Conservation (phyloP, 2,888 invertebrate species). For the Phengaris alcon region DNA sequence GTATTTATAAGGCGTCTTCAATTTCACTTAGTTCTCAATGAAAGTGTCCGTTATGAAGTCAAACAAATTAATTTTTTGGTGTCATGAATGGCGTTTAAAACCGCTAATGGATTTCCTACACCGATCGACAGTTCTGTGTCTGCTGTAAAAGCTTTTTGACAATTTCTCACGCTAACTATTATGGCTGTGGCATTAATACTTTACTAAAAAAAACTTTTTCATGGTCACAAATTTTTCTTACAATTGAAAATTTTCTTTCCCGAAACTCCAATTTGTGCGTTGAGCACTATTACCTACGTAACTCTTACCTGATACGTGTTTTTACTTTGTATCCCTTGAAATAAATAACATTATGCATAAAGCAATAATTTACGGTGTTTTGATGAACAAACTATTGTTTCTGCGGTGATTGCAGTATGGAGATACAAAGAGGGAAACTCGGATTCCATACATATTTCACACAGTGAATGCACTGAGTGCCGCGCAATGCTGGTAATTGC, state of each 20-base stretch:
- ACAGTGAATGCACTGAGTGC: slow-evolving; percentile 75
- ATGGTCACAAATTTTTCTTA: too few relatives aligned
- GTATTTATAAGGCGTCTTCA: background rate
- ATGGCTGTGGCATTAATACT: slow-evolving; percentile 39
- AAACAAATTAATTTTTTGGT: slow-evolving; percentile 19
- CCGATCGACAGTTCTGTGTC: slow-evolving; percentile 58
- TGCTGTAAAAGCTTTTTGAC: slow-evolving; percentile 75
- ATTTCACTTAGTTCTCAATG: background rate
- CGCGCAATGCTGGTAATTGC: slow-evolving; percentile 79
- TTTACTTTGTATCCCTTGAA: background rate
- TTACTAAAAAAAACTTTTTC: slow-evolving; percentile 13
- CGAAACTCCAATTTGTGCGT: too few relatives aligned
- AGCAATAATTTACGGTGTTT: slow-evolving; percentile 33
- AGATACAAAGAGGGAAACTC: slow-evolving; percentile 65
- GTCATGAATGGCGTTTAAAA: slow-evolving; percentile 29
- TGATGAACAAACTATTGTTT: slow-evolving; percentile 38
- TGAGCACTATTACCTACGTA: background rate
- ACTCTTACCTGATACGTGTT: background rate
- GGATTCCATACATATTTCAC: slow-evolving; percentile 76
- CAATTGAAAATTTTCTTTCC: too few relatives aligned
- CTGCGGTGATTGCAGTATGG: slow-evolving; percentile 39
- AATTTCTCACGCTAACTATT: slow-evolving; percentile 55
- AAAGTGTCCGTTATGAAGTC: background rate
- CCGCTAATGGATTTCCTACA: slow-evolving; percentile 64
- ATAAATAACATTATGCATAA: slow-evolving; percentile 9